Base-by-base conservation (phyloP, 2,113 vertebrate species). In the Scytalopus superciliaris region DNA sequence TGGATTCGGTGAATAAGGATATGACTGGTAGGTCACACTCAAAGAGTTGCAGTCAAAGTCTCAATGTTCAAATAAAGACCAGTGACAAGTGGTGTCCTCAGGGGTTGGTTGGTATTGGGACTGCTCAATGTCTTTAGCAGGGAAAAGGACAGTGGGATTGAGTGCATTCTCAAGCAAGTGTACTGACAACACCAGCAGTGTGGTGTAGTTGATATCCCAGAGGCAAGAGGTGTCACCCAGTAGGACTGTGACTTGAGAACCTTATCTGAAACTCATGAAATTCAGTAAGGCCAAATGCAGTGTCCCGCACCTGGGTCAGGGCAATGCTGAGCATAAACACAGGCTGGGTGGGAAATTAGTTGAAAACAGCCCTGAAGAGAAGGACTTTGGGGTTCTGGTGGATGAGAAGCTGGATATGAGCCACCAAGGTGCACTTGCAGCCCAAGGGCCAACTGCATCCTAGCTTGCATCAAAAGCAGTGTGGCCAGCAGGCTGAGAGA, bases 371-470 rank as follows among this genome's bases (percentile, higher is more conserved):
- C 19, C 31, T 76, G 52, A 28, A 30, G 21, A 57, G 35, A 66
- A 75, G 10, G 24, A 13, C 60, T 49, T 57, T 12, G 4, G 10
- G 8, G 2, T 57, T 17, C 19, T 42, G 42, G 30, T 49, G 33
- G 25, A 10, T 40, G 16, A 57, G 30, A 67, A 27, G 19, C 42
- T 57, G 42, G 24, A 16, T 16, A 8, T 35, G 19, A 56, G 18
- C 6, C 3, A 5, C 11, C 9, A 6, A 6, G 28, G 33, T 8
- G 27, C 2, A 2, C 33, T 27, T 4, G 3, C 47, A 84, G 22
- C 39, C 21, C 18, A 8, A 37, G 5, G 52, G 8, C 39, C 33
- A 45, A 1, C 6, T 5, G 11, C 12, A 12, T 35, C 19, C 55
- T 49, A 35, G 12, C 16, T 42, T 50, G 44, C 45, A 59, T 37